Percentiles rank a stretch among this genome's conserved stretches.
phyloP scores from a whole-genome alignment of 2,888 invertebrate species.

The Trachelus stipa region DNA sequence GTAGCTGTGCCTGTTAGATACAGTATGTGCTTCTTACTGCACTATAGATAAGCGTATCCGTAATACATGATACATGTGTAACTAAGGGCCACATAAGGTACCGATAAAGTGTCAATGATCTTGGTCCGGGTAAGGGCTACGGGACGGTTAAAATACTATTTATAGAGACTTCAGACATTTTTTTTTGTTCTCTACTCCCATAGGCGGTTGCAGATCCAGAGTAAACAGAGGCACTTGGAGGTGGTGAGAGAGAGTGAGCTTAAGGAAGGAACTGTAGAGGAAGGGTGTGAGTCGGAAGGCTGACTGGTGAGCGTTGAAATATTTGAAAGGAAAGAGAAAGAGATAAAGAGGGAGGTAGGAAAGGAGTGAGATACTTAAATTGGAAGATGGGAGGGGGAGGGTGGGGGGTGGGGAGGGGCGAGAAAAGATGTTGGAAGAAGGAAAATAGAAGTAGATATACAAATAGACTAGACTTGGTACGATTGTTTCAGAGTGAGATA shows the following conservation, averaged over 20 bases:
- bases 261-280: background rate
- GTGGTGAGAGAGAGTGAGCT: slow-evolving; percentile 1
- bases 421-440: background rate
- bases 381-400: background rate
- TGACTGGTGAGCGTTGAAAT: background rate
- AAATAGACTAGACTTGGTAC: background rate
- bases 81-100: background rate
- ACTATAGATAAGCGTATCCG: background rate
- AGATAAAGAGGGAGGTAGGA: background rate
- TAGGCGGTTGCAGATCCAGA: background rate
- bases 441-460: background rate
- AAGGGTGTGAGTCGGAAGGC: background rate
- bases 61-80: background rate
- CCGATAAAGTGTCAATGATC: slow-evolving; percentile 8
- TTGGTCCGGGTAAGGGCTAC: background rate
- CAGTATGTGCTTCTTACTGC: background rate
- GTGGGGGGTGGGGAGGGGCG: too few relatives aligned
- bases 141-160: background rate
- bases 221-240: slow-evolving; percentile 4
- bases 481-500: background rate
- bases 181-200: background rate
- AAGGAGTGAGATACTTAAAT: slow-evolving; percentile 7
- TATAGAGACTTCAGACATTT: background rate
- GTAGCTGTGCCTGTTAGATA: background rate
- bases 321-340: slow-evolving; percentile 16